phyloP scores from a whole-genome alignment of 1,140 invertebrate genomes.

The Bactericera cockerelli region DNA sequence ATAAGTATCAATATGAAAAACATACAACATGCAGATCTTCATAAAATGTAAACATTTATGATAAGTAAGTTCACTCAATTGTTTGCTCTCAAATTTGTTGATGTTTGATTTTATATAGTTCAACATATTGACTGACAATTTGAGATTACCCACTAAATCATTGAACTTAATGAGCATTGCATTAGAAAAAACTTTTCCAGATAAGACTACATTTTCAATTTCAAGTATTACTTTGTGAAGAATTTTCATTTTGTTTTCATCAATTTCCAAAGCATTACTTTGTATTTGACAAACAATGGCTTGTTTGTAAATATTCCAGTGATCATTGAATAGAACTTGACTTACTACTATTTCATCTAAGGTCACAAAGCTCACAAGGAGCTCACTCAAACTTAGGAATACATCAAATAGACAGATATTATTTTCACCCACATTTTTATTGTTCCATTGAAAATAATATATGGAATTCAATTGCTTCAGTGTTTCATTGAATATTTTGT shows the following conservation, averaged over 20 bases:
- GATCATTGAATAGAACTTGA: constrained; percentile 3
- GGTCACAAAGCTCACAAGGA: neutral
- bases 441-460: constrained; percentile 4
- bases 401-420: neutral
- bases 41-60: neutral
- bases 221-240: neutral
- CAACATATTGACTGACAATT: neutral
- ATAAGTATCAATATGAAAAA: constrained; percentile 1
- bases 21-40: neutral
- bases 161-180: neutral
- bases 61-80: neutral
- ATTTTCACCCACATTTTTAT: neutral
- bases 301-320: constrained; percentile 6
- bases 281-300: neutral
- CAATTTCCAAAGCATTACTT: neutral
- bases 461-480: constrained; percentile 2
- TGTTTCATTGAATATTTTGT: neutral
- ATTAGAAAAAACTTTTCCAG: neutral
- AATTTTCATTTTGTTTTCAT: neutral
- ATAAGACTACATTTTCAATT: neutral
- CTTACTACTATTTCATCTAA: neutral
- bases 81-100: neutral
- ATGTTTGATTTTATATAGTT: neutral
- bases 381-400: neutral
- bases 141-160: neutral